Percentiles rank a stretch among this genome's conserved stretches.
phyloP scores from a whole-genome alignment of 2,888 invertebrate genomes.

The Dermolepida albohirtum region DNA sequence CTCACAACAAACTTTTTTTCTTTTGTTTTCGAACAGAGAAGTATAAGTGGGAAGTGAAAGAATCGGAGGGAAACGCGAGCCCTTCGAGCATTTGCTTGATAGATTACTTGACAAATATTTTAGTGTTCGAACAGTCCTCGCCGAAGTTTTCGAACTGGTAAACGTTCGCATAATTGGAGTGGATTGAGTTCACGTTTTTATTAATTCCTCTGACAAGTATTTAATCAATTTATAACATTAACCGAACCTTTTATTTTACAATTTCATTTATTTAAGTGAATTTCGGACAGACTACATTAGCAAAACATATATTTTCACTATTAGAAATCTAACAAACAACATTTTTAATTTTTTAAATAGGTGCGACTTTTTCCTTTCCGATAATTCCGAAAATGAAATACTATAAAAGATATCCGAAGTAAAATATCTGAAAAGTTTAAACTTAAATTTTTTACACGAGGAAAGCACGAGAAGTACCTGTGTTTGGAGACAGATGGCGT shows the following conservation, averaged over 20 bases:
- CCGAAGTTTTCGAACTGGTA: conserved; percentile 56
- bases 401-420: no score
- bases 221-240: conserved; percentile 4
- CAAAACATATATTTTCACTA: no score
- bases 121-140: conserved; percentile 57
- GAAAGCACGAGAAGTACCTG: no score
- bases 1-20: conserved; percentile 44
- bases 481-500: no score
- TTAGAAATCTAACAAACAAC: no score
- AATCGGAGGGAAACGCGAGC: conserved; percentile 43
- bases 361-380: no score
- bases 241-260: not conserved
- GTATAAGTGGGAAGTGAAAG: conserved; percentile 47
- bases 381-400: no score
- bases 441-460: no score
- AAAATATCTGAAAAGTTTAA: no score
- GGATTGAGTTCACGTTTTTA: conserved; percentile 58
- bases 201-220: conserved; percentile 50
- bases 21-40: conserved; percentile 51
- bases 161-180: conserved; percentile 57
- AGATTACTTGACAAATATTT: conserved; percentile 62
- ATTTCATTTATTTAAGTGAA: no score
- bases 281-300: no score
- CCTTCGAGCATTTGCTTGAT: conserved; percentile 56
- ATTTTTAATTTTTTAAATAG: no score